phyloP scores from a whole-genome alignment of 2,113 vertebrate genomes.

The Aegithalos caudatus region DNA sequence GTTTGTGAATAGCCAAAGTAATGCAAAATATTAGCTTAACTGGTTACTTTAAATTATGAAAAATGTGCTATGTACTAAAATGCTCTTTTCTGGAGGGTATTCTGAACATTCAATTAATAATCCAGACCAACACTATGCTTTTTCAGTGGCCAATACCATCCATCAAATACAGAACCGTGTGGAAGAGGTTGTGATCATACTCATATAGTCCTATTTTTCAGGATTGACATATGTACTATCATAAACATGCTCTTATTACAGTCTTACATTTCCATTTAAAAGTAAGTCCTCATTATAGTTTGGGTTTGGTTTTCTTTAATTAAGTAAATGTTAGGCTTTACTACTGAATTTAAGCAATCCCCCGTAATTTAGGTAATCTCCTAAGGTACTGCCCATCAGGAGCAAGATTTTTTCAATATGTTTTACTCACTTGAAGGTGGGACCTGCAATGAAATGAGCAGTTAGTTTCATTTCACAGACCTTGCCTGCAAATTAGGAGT shows the following conservation, averaged over 20 bases:
- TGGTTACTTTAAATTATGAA: not conserved
- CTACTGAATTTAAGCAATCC: not conserved
- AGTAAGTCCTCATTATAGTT: not conserved
- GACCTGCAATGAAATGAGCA: slow-evolving; percentile 12
- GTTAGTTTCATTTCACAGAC: slow-evolving; percentile 8
- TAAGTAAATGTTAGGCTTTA: not conserved
- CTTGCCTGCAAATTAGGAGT: not conserved
- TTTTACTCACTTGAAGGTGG: not conserved
- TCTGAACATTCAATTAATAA: not conserved
- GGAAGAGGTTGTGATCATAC: not conserved
- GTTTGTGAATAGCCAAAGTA: slow-evolving; percentile 13
- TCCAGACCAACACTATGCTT: not conserved
- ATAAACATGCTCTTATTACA: not conserved
- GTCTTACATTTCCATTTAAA: not conserved
- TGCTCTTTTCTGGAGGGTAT: not conserved
- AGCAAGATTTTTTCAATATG: not conserved
- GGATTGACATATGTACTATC: not conserved
- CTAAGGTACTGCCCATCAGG: not conserved
- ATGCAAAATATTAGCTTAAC: slow-evolving; percentile 34
- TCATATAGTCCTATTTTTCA: not conserved
- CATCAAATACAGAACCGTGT: not conserved
- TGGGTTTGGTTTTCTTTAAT: not conserved
- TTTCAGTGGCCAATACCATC: not conserved
- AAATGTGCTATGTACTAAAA: not conserved
- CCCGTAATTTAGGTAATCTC: not conserved